A percentile compares a stretch with the other conserved stretches of the same genome.
phyloP scores from a whole-genome alignment of 2,113 vertebrate species.

The Turnix velox region DNA sequence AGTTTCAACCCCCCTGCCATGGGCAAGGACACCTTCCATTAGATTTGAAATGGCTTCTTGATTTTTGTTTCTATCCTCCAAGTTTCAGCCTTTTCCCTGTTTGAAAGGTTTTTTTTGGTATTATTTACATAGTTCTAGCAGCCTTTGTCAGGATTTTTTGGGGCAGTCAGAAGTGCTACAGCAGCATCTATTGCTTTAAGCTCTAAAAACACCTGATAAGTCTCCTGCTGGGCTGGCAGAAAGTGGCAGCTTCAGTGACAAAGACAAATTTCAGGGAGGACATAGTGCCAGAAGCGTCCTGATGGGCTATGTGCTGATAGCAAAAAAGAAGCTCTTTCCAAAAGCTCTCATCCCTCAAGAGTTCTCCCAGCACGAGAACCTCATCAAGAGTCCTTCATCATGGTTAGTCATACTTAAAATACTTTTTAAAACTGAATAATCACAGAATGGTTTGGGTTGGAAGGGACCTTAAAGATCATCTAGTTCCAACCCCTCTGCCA shows the following conservation, averaged over 20 bases:
- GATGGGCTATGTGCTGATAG: not conserved
- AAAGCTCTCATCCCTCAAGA: not conserved
- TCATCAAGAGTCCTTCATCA: not conserved
- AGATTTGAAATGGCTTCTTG: not conserved
- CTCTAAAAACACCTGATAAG: not conserved
- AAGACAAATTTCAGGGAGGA: not conserved
- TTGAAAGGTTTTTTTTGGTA: not conserved
- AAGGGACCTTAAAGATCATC: too few species aligned
- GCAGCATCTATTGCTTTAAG: not conserved
- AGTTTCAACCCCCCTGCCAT: too few species aligned
- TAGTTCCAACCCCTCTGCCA: too few species aligned
- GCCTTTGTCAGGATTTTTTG: not conserved
- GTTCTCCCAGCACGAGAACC: not conserved
- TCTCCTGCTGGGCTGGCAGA: not conserved
- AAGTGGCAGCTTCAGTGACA: not conserved
- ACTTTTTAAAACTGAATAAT: too few species aligned
- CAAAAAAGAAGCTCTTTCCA: not conserved
- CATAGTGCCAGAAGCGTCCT: not conserved
- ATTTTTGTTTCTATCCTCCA: not conserved
- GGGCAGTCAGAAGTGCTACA: not conserved
- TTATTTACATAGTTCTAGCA: not conserved
- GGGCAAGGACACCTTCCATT: too few species aligned
- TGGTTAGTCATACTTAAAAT: too few species aligned
- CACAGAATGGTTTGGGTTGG: too few species aligned
- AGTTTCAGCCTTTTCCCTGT: not conserved